Base-by-base conservation (phyloP, 2,888 invertebrate species). In the Cynaeus angustus region DNA sequence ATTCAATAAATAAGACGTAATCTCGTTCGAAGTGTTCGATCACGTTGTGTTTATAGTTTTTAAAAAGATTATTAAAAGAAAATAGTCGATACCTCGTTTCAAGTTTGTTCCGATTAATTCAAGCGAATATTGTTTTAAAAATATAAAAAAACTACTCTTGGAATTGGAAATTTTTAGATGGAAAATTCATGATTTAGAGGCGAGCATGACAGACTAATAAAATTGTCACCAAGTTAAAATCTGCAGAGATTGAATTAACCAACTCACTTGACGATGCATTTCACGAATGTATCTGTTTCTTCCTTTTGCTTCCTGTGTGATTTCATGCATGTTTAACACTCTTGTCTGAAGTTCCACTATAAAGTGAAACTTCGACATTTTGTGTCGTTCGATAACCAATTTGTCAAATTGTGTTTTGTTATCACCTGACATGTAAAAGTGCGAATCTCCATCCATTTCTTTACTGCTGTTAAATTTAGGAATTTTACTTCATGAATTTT, bases 401-500 rank as follows among this genome's bases (percentile, higher is more conserved):
- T 33, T 33, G n/a, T 7, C 33, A 33, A 33, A 33, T 21, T 21
- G 21, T 33, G 2, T 33, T n/a, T 33, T 33, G 2, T 33, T 33
- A 4, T 7, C 28, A 33, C 33, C 33, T 33, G 33, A 33, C 33
- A 33, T 33, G 7, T 6, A 33, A 33, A 28, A 28, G 7, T 33
- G 9, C 33, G 9, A n/a, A 7, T 33, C 41, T 2, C 6, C 41
- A 12, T 12, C 41, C 41, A 41, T 12, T 12, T n/a, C 13, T 12
- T 12, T 7, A 33, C 13, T 14, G 13, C 10, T n/a, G 21, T 46
- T 46, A 46, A 46, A 16, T 16, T 46, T 46, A 16, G 46, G 16
- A 3, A 21, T 46, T 46, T 46, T 9, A 9, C n/a, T 26, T 10
- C 16, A 50, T 28, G 50, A 16, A 30, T 50, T 50, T 50, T 50